These are phyloP conservation scores for Eremobia ochroleuca DNA, from an alignment of 2,888 invertebrate species.

Conservation along the genomic window DNA sequence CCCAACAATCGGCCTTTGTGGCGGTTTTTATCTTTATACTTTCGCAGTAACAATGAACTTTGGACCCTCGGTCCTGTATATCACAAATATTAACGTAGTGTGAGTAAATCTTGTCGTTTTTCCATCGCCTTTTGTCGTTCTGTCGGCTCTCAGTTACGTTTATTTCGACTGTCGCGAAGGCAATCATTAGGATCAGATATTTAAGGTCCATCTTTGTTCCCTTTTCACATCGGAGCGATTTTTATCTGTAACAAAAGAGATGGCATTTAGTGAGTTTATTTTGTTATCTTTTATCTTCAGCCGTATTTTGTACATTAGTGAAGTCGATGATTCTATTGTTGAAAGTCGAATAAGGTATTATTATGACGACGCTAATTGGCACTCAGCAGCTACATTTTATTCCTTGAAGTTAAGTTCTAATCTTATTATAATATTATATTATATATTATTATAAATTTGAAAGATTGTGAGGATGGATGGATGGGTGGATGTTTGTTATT, in stretches of 20 bases:
- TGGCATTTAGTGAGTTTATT: constrained; percentile 72
- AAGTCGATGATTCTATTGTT: constrained; percentile 78
- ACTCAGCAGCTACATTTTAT: constrained; percentile 30
- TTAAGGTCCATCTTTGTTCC: constrained; percentile 86
- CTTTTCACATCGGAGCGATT: constrained; percentile 79
- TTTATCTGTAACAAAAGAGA: constrained; percentile 87
- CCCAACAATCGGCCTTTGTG: constrained; percentile 94
- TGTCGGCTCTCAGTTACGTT: constrained; percentile 88
- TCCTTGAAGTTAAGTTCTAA: neutral
- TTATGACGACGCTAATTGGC: constrained; percentile 73
- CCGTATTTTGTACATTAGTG: constrained; percentile 73
- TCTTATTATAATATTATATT: neutral
- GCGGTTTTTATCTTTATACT: constrained; percentile 90
- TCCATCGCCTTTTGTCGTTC: constrained; percentile 88
- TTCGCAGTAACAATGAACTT: constrained; percentile 93
- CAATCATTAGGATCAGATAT: constrained; percentile 88
- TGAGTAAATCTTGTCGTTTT: constrained; percentile 85
- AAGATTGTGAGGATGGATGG: neutral
- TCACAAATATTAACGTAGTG: constrained; percentile 91
- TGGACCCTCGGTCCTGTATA: constrained; percentile 89
- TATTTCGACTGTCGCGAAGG: constrained; percentile 87
- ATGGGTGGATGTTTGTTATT: neutral
- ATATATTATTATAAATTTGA: neutral
- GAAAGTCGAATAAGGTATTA: constrained; percentile 71
- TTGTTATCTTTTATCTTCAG: constrained; percentile 73